A percentile compares a stretch with the other conserved stretches of the same genome.
Conservation (phyloP, 1,140 invertebrate genomes). For the Olivierus martensii region DNA sequence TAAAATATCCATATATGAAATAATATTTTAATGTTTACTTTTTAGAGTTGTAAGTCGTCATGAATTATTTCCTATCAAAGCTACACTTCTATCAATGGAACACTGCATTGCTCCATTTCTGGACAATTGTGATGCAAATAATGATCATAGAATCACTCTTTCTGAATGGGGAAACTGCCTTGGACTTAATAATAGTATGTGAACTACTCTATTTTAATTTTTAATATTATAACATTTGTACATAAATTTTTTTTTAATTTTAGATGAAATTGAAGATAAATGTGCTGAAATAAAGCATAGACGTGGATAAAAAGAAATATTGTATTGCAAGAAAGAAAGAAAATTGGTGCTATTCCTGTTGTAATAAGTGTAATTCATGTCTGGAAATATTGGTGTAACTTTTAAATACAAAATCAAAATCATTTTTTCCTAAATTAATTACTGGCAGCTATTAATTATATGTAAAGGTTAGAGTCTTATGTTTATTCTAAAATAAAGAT, state of each 20-base stretch:
- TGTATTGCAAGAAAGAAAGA: no score
- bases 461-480: no score
- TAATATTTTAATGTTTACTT: not conserved
- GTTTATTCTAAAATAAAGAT: no score
- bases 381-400: no score
- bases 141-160: constrained; percentile 72
- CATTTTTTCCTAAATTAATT: no score
- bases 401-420: no score
- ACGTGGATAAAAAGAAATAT: no score
- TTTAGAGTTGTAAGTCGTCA: constrained; percentile 62
- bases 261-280: constrained; percentile 18
- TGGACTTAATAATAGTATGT: constrained; percentile 53
- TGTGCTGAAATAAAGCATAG: not conserved
- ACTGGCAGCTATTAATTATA: no score
- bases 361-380: no score
- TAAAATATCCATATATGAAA: not conserved
- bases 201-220: constrained; percentile 1
- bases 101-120: constrained; percentile 93
- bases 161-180: constrained; percentile 85
- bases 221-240: not conserved
- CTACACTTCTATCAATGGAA: constrained; percentile 79
- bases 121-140: constrained; percentile 67
- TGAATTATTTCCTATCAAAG: constrained; percentile 86
- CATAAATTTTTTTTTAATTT: constrained; percentile 5
- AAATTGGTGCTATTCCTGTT: no score